Evolutionary conservation across 2,888 invertebrate genomes (phyloP), one percentile per base, ranked within the genome.

Genomic region (Drosophila conformis): DNA sequence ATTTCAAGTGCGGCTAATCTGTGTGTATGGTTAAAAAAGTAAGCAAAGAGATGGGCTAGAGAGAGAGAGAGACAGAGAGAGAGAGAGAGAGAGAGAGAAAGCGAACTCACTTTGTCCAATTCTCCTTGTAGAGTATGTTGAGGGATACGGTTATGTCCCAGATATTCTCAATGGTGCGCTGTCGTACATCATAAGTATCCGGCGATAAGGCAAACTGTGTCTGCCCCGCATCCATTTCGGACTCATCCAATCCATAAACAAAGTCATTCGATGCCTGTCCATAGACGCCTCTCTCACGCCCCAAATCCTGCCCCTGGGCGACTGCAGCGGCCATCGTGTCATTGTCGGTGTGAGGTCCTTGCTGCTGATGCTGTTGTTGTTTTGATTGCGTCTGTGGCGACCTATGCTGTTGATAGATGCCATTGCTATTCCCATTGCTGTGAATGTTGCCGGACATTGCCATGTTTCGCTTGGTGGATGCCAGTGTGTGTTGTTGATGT

Each of bases 91-190:
- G 29, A 10, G n/a, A 21, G 15, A 8, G 25, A 6, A 4, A 8
- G 68, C 46, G 6, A 33, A 97, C 97, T 90, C 96, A 94, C 91
- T 96, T 94, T 70, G 97, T 97, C 98, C 98, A 98, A 94, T 98
- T 98, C 91, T 97, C 96, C 92, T 96, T 95, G 92, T 97, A 97
- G 79, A 98, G 94, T 90, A 98, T 97, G 94, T 98, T 98, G 82
- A 98, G 94, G 72, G 96, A 96, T 79, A 96, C 96, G 4, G 98
- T 98, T 76, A 98, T 96, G 92, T 97, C 96, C 98, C 98, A 98
- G 91, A 98, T 97, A 93, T 96, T 97, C 93, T 97, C 97, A 56
- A 97, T 97, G 18, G 97, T 96, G 89, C 94, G 94, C 53, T 95
- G 94, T 53, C 96, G 93, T 33, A 95, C 95, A 81, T 95, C 95